Evolutionary conservation across 2,888 invertebrate species (phyloP).

Genomic region (Nephrotoma flavescens): DNA sequence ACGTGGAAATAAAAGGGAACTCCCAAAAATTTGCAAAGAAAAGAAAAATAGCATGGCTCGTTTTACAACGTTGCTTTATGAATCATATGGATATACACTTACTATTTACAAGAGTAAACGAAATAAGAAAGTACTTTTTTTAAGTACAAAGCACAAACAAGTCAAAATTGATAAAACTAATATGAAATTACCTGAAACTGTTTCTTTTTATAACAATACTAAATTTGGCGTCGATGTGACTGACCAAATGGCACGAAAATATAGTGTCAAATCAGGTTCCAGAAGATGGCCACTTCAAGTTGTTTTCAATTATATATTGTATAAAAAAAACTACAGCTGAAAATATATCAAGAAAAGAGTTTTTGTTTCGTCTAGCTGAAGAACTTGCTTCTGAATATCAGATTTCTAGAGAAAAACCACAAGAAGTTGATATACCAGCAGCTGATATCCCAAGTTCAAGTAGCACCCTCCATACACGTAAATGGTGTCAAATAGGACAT

Average conservation of each 20-base stretch:
- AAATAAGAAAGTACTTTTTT: constrained; percentile 15
- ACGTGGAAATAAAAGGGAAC: constrained; percentile 11
- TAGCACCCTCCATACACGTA: constrained; percentile 6
- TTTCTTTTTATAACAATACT: constrained; percentile 1
- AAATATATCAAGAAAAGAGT: constrained; percentile 12
- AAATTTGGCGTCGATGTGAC: constrained; percentile 13
- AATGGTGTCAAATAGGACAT: constrained; percentile 13
- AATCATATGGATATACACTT: constrained; percentile 12
- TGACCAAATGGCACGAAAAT: too few species aligned
- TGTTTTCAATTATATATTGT: constrained; percentile 19
- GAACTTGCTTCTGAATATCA: constrained; percentile 9
- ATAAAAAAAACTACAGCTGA: not conserved
- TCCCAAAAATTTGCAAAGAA: constrained; percentile 13
- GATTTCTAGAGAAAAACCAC: not conserved
- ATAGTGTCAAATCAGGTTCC: constrained; percentile 14
- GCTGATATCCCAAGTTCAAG: not conserved
- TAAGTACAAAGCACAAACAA: constrained; percentile 16
- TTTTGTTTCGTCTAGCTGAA: constrained; percentile 14
- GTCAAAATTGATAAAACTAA: constrained; percentile 15
- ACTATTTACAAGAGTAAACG: constrained; percentile 18
- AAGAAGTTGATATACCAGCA: not conserved
- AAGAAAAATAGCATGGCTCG: constrained; percentile 13
- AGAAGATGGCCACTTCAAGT: constrained; percentile 17
- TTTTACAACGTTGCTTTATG: constrained; percentile 13
- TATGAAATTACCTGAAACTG: constrained; percentile 16